Conservation (phyloP, 2,888 invertebrate genomes). For the Volucella inanis region DNA sequence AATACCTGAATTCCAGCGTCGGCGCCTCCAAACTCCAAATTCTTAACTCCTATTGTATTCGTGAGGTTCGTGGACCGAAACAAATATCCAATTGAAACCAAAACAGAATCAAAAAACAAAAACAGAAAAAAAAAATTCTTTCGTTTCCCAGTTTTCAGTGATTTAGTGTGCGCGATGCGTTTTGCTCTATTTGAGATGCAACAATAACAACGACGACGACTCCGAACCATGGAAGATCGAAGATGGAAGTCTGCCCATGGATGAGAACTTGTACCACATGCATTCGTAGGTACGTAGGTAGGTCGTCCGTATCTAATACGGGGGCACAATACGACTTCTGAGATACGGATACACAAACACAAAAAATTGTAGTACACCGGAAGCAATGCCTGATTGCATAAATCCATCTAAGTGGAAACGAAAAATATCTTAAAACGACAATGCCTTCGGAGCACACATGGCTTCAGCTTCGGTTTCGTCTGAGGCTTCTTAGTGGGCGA, state of each 20-base stretch:
- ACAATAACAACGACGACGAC: conserved; percentile 23
- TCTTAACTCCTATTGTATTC: conserved; percentile 37
- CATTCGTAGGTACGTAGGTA: not conserved
- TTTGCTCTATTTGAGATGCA: conserved; percentile 70
- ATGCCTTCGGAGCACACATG: not conserved
- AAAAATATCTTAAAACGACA: conserved; percentile 41
- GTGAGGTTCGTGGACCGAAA: conserved; percentile 72
- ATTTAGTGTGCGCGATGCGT: conserved; percentile 53
- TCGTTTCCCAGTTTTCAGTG: conserved; percentile 56
- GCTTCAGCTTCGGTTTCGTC: no score
- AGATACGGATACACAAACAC: not conserved
- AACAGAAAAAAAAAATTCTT: conserved; percentile 25
- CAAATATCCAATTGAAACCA: conserved; percentile 55
- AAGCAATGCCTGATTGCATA: conserved; percentile 71
- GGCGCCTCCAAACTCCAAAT: conserved; percentile 14
- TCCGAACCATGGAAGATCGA: conserved; percentile 14
- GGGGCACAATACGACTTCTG: conserved; percentile 22
- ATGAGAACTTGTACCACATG: not conserved
- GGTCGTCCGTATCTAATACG: no score
- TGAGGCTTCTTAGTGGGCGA: no score
- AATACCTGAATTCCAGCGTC: not conserved
- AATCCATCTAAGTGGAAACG: conserved; percentile 59
- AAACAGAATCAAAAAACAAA: not conserved
- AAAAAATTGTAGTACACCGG: conserved; percentile 58
- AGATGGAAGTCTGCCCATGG: conserved; percentile 2